Evolutionary conservation across 1,140 invertebrate genomes (phyloP), one percentile per base, ranked within the genome.

Genomic region (Bacillus rossius): DNA sequence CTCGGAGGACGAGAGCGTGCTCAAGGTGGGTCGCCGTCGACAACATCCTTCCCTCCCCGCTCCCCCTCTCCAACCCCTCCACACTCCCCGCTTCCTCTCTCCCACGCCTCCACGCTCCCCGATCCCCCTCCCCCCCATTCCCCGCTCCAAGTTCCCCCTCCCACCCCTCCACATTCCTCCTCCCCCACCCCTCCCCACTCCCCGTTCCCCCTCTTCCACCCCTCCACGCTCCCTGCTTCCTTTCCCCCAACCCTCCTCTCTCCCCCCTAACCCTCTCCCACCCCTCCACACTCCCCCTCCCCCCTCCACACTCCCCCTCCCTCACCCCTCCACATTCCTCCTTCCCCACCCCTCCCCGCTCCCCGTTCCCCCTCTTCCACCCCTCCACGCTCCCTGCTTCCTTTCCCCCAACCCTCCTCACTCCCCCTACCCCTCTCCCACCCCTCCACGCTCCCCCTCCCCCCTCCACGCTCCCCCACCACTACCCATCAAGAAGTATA

Each of bases 1-100:
- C 69, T 95, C 94, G 14, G 88, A 92, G 67, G 94, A 98, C 71
- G 92, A 96, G 71, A 95, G 93, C 67, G 93, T 97, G 42, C 83
- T 99, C 20, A 98, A 98, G 85, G 94, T 95, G 78, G 70, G 66
- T 64, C 1, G 17, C 13, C 5, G 17, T 17, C 42, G 14, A 16
- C 14, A 41, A 14, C 14, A 41, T 14, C 38, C 16, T 14, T 14
- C 38, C 14, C 14, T n/a, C 38, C 16, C 16, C 14, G 14, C 16
- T 16, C 38, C 16, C 16, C 16, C 14, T 16, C 16, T n/a, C 16
- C 38, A 2, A 14, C 16, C 1, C 38, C 38, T 13, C 38, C 38
- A 14, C 38, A 16, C 38, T 16, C 1, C 2, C 38, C 1, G 14
- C 38, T 10, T 40, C 10, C 38, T n/a, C 38, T 10, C 38, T n/a